phyloP scores from a whole-genome alignment of 2,888 invertebrate genomes.

The Aradus depressus region DNA sequence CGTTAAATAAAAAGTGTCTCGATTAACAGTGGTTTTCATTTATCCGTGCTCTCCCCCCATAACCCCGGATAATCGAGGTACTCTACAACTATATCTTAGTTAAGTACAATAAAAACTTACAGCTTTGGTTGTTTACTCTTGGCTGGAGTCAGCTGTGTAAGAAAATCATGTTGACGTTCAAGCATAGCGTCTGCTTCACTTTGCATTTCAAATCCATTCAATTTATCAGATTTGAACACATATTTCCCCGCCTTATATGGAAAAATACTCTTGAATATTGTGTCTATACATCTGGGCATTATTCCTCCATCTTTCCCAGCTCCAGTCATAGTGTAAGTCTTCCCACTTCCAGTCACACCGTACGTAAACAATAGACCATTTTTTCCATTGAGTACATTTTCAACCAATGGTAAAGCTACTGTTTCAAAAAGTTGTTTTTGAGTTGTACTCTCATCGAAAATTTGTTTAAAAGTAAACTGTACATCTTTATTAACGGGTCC shows the following conservation, averaged over 20 bases:
- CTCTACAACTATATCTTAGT: too few species aligned
- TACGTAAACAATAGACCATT: conserved; percentile 93
- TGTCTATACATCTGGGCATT: conserved; percentile 79
- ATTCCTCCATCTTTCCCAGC: conserved; percentile 47
- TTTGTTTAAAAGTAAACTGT: conserved; percentile 61
- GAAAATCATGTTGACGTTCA: conserved; percentile 39
- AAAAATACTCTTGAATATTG: conserved; percentile 79
- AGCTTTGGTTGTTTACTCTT: conserved; percentile 4
- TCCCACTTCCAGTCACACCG: conserved; percentile 87
- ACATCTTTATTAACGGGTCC: conserved; percentile 45
- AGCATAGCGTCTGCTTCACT: conserved; percentile 75
- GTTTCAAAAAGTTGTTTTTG: conserved; percentile 79
- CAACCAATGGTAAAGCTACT: conserved; percentile 75
- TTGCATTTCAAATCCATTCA: conserved; percentile 90
- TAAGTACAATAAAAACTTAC: conserved; percentile 5
- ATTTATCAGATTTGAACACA: conserved; percentile 82
- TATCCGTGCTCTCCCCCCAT: too few species aligned
- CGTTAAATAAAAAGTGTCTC: too few species aligned
- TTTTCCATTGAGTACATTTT: conserved; percentile 74
- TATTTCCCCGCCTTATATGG: conserved; percentile 62
- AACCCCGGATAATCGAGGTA: too few species aligned
- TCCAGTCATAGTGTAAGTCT: conserved; percentile 88
- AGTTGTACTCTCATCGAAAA: conserved; percentile 60
- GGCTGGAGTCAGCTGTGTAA: conserved; percentile 8
- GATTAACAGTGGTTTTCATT: too few species aligned